These are phyloP conservation scores for Falco punctatus DNA, from an alignment of 2,113 vertebrate genomes.

Conservation along the genomic window DNA sequence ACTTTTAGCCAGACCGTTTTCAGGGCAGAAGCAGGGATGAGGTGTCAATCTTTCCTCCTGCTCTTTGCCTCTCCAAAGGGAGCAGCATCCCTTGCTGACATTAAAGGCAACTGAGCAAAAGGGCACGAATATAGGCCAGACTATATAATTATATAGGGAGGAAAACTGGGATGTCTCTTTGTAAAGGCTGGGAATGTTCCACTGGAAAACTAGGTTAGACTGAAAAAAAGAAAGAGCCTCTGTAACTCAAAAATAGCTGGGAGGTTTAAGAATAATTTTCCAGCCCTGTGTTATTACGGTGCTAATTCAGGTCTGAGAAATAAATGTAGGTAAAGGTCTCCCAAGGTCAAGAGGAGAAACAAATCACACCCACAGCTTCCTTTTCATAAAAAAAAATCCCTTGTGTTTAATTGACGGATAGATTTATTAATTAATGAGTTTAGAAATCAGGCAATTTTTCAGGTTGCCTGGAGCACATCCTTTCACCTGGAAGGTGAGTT, in stretches of 20 bases:
- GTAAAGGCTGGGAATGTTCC: conserved; percentile 55
- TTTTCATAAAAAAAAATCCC: neutral
- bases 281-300: conserved; percentile 53
- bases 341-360: conserved; percentile 50
- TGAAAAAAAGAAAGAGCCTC: conserved; percentile 62
- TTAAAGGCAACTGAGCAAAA: neutral
- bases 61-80: neutral
- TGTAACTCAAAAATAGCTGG: conserved; percentile 67
- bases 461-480: neutral
- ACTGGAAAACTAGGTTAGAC: conserved; percentile 67
- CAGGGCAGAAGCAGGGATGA: neutral
- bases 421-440: neutral
- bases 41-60: neutral
- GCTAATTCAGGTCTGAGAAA: conserved; percentile 63
- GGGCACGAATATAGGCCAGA: conserved; percentile 51
- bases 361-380: neutral
- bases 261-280: conserved; percentile 64
- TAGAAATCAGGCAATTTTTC: neutral
- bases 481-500: neutral
- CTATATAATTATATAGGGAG: conserved; percentile 49
- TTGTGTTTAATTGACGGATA: neutral
- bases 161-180: conserved; percentile 55
- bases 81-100: neutral
- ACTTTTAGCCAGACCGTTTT: neutral
- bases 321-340: conserved; percentile 59